These are phyloP conservation scores for Ceryle rudis DNA, from an alignment of 2,797 vertebrate species.

Conservation along the genomic window DNA sequence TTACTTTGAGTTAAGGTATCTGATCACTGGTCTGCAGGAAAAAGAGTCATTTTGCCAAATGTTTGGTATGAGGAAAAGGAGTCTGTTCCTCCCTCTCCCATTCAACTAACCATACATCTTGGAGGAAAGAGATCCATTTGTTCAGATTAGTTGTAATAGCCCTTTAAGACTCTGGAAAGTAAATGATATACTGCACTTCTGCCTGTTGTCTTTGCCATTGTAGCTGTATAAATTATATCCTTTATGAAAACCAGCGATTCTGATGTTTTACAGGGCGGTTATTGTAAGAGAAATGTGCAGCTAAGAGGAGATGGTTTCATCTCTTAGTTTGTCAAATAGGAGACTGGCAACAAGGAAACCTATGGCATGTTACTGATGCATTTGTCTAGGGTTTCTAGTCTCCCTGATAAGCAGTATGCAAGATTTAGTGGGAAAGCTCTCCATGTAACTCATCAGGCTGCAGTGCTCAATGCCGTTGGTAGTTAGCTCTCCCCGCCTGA, in stretches of 20 bases:
- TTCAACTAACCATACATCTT: background rate
- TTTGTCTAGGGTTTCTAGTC: background rate
- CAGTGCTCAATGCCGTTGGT: background rate
- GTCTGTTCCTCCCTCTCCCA: background rate
- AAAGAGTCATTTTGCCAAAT: background rate
- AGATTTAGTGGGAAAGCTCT: background rate
- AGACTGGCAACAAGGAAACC: background rate
- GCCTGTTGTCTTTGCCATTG: background rate
- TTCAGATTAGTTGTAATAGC: background rate
- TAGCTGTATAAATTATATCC: background rate
- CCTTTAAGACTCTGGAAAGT: background rate
- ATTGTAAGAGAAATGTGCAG: background rate
- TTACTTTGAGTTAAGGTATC: background rate
- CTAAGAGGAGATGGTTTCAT: background rate
- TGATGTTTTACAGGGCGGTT: background rate
- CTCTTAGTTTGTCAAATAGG: background rate
- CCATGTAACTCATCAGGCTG: fast-evolving
- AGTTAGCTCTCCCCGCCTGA: fast-evolving
- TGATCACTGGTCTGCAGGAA: background rate
- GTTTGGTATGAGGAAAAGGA: background rate
- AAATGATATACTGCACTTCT: background rate
- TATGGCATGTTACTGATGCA: background rate
- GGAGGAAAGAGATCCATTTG: background rate
- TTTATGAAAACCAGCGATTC: background rate
- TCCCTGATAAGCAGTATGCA: background rate